These are phyloP conservation scores for Delphinus delphis DNA, from an alignment of 2,113 vertebrate species.

Conservation along the genomic window DNA sequence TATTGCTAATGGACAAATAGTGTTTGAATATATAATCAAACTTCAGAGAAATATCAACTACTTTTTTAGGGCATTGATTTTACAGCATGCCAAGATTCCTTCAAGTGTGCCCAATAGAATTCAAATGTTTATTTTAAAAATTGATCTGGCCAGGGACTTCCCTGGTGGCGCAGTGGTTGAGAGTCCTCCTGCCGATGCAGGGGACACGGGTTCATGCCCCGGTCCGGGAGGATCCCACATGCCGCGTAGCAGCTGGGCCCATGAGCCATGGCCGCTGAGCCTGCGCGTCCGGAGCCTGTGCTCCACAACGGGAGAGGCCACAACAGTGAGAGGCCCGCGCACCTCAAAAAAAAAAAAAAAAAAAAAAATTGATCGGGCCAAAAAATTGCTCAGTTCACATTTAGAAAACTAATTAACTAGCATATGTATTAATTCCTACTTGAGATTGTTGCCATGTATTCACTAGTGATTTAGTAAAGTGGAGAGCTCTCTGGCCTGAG, in stretches of 20 bases:
- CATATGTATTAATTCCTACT: neutral
- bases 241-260: no score
- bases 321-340: no score
- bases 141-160: neutral
- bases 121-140: constrained; percentile 3
- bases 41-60: constrained; percentile 33
- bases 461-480: neutral
- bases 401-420: neutral
- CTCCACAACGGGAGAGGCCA: no score
- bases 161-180: no score
- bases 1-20: neutral
- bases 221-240: no score
- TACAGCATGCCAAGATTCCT: neutral
- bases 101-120: neutral
- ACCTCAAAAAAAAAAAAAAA: no score
- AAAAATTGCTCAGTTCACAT: neutral
- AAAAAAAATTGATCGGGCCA: neutral
- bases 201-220: no score
- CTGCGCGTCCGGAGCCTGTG: no score
- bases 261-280: no score
- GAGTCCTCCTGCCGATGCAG: no score
- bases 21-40: constrained; percentile 19
- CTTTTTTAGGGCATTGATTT: neutral
- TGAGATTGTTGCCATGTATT: neutral
- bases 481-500: neutral